Conservation (phyloP, 1,140 invertebrate genomes). For the Harpegnathos saltator region DNA sequence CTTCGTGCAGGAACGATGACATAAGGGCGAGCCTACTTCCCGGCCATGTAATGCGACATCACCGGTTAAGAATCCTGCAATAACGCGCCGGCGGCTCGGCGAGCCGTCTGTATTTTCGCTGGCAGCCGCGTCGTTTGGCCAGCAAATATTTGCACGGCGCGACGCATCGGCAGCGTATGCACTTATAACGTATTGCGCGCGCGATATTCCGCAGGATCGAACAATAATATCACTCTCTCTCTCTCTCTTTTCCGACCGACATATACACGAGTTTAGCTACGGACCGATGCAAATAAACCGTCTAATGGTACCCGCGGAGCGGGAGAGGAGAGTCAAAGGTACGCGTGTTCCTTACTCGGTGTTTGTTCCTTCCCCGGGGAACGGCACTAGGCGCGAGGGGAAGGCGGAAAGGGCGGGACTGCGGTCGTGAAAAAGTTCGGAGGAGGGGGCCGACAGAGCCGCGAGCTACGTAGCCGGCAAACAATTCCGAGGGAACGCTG, state of each 20-base stretch:
- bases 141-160: conserved; percentile 43
- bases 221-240: conserved; percentile 39
- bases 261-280: background rate
- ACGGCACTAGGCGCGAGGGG: too few species aligned
- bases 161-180: conserved; percentile 26
- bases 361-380: too few species aligned
- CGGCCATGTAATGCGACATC: background rate
- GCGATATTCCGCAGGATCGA: background rate
- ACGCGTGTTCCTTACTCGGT: too few species aligned
- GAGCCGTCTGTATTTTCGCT: conserved; percentile 25
- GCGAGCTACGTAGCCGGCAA: conserved; percentile 51
- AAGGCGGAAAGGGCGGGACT: background rate
- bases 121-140: conserved; percentile 25
- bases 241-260: background rate
- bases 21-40: background rate
- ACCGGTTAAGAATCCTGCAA: conserved; percentile 39
- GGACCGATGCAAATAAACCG: background rate
- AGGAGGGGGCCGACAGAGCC: conserved; percentile 44
- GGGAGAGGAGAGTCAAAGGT: conserved; percentile 6
- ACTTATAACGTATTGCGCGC: conserved; percentile 13
- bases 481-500: conserved; percentile 60
- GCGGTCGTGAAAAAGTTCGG: conserved; percentile 53
- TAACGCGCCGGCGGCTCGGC: background rate
- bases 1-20: conserved; percentile 22
- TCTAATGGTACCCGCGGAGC: background rate